These are phyloP conservation scores for Oryzias sinensis DNA, from an alignment of 2,797 vertebrate genomes.

Conservation along the genomic window DNA sequence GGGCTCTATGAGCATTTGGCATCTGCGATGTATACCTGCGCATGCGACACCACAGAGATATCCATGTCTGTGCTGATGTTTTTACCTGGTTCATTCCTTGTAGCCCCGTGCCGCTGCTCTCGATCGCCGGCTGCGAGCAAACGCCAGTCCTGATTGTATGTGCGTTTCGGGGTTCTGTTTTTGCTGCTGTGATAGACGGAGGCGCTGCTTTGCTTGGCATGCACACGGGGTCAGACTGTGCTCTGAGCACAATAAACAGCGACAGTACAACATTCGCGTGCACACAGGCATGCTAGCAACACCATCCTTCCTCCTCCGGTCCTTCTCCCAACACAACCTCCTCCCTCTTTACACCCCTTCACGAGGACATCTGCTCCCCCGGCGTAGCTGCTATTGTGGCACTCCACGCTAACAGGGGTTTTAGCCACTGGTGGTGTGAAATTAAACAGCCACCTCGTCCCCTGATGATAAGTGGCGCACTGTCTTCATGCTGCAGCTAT, in stretches of 20 bases:
- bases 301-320: slow-evolving; percentile 35
- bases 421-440: slow-evolving; percentile 76
- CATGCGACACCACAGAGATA: slow-evolving; percentile 1
- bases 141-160: slow-evolving; percentile 2
- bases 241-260: slow-evolving; percentile 46
- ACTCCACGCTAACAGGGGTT: slow-evolving; percentile 71
- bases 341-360: slow-evolving; percentile 69
- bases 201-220: slow-evolving; percentile 43
- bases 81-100: slow-evolving; percentile 1
- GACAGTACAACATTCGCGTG: slow-evolving; percentile 34
- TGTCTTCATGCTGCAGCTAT: slow-evolving; percentile 72
- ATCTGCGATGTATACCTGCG: slow-evolving; percentile 20
- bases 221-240: slow-evolving; percentile 41
- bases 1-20: slow-evolving; percentile 75
- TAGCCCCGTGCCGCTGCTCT: slow-evolving; percentile 25
- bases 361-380: slow-evolving; percentile 75
- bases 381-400: slow-evolving; percentile 69
- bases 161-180: slow-evolving; percentile 31
- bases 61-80: slow-evolving; percentile 12
- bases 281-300: slow-evolving; percentile 15
- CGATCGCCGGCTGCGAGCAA: slow-evolving; percentile 27
- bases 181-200: slow-evolving; percentile 19
- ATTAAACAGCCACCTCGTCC: slow-evolving; percentile 76
- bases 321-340: slow-evolving; percentile 47
- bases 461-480: slow-evolving; percentile 75